Evolutionary conservation across 2,797 vertebrate genomes (phyloP).

Genomic region (Helicolenus hilgendorfi): DNA sequence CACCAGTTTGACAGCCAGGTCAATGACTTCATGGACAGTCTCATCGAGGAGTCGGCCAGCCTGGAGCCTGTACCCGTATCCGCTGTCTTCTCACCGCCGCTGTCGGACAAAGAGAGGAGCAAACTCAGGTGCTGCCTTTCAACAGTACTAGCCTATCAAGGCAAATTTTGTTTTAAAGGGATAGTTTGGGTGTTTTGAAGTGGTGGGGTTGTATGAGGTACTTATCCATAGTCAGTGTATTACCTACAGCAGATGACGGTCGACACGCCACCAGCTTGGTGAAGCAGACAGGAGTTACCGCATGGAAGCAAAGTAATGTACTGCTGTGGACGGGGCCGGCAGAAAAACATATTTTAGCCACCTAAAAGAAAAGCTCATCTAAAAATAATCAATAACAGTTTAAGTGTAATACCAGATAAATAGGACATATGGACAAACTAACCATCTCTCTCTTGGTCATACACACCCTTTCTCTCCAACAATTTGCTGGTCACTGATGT

Average conservation of each 20-base stretch:
- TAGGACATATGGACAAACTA: not conserved
- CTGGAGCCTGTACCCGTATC: conserved; percentile 89
- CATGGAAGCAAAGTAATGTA: too few relatives aligned
- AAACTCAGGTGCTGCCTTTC: conserved; percentile 89
- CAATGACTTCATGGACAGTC: conserved; percentile 94
- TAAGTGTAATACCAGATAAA: not conserved
- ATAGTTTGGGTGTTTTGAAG: not conserved
- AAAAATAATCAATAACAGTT: too few relatives aligned
- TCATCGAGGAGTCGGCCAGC: conserved; percentile 93
- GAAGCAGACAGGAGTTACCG: too few relatives aligned
- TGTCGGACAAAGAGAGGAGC: conserved; percentile 90
- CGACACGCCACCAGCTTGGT: too few relatives aligned
- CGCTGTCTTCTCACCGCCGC: conserved; percentile 85
- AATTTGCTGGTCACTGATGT: not conserved
- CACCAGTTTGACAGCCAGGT: conserved; percentile 95
- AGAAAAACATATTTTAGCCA: too few relatives aligned
- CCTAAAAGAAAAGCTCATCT: too few relatives aligned
- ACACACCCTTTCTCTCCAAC: not conserved
- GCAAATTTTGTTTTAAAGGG: not conserved
- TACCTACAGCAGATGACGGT: too few relatives aligned
- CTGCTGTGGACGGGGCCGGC: too few relatives aligned
- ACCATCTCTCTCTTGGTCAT: not conserved
- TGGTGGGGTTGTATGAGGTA: too few relatives aligned
- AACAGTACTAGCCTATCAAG: not conserved
- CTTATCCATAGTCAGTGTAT: too few relatives aligned